These are phyloP conservation scores for Agrilus planipennis DNA, from an alignment of 1,140 invertebrate species.

Conservation along the genomic window DNA sequence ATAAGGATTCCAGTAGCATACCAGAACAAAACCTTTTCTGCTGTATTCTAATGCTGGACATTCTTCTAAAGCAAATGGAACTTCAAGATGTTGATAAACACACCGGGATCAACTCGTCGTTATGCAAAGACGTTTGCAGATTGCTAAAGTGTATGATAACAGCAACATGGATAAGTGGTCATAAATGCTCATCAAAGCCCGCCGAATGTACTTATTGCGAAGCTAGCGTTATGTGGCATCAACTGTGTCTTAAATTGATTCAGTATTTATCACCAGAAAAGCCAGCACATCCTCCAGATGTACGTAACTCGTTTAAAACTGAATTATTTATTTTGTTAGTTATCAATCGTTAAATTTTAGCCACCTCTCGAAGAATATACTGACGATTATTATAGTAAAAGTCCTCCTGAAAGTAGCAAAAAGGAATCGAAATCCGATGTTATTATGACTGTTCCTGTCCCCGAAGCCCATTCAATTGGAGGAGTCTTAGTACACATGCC, in stretches of 20 bases:
- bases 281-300: conserved; percentile 63
- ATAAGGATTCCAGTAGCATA: conserved; percentile 48
- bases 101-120: conserved; percentile 61
- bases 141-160: conserved; percentile 75
- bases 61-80: conserved; percentile 93
- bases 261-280: conserved; percentile 65
- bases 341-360: conserved; percentile 32
- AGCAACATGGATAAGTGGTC: conserved; percentile 59
- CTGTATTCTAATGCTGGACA: conserved; percentile 93
- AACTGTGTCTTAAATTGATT: conserved; percentile 69
- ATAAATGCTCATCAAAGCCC: conserved; percentile 50
- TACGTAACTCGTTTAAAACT: conserved; percentile 35
- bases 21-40: conserved; percentile 74
- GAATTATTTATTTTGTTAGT: no score
- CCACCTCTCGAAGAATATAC: conserved; percentile 45
- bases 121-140: conserved; percentile 63
- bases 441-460: conserved; percentile 48
- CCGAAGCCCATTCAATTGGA: conserved; percentile 64
- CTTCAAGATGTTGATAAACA: conserved; percentile 82
- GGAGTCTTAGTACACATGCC: conserved; percentile 81
- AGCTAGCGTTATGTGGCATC: conserved; percentile 86
- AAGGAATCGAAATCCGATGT: conserved; percentile 52
- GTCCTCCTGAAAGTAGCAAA: conserved; percentile 51
- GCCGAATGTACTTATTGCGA: conserved; percentile 84
- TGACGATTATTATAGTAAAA: conserved; percentile 48